phyloP scores from a whole-genome alignment of 2,888 invertebrate genomes.

The Cephus runcator region DNA sequence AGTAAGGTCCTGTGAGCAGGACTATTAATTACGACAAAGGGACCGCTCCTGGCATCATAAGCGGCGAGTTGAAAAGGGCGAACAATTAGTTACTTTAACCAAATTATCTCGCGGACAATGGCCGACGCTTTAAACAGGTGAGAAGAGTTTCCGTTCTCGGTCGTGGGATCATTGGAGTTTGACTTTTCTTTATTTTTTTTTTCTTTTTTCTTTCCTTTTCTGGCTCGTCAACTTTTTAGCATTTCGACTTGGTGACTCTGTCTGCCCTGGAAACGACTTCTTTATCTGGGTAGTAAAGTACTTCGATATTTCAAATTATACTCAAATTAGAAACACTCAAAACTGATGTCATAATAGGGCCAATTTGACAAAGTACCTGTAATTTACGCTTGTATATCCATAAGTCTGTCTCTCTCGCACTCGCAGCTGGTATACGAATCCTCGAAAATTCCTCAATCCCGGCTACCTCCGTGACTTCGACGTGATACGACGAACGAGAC shows the following conservation, averaged over 20 bases:
- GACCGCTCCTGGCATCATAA: slow-evolving; percentile 51
- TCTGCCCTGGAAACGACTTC: not conserved
- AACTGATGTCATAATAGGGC: not conserved
- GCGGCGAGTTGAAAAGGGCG: slow-evolving; percentile 59
- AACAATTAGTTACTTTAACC: slow-evolving; percentile 65
- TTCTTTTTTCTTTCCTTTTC: too few species aligned
- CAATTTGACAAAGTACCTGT: not conserved
- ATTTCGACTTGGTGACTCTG: not conserved
- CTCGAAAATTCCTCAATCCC: not conserved
- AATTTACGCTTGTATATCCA: not conserved
- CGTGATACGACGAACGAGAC: not conserved
- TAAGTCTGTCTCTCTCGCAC: not conserved
- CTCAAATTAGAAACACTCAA: not conserved
- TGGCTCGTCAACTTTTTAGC: not conserved
- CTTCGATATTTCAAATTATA: not conserved
- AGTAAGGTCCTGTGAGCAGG: slow-evolving; percentile 48
- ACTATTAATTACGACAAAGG: slow-evolving; percentile 66
- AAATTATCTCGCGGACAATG: slow-evolving; percentile 63
- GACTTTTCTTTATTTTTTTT: not conserved
- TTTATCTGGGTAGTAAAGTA: not conserved
- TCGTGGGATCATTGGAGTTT: not conserved
- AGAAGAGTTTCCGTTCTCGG: slow-evolving; percentile 23
- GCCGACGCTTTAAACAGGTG: slow-evolving; percentile 48
- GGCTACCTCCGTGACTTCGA: not conserved
- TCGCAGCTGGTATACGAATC: not conserved